Conservation (phyloP, 2,888 invertebrate species). For the Epistrophe eligans region DNA sequence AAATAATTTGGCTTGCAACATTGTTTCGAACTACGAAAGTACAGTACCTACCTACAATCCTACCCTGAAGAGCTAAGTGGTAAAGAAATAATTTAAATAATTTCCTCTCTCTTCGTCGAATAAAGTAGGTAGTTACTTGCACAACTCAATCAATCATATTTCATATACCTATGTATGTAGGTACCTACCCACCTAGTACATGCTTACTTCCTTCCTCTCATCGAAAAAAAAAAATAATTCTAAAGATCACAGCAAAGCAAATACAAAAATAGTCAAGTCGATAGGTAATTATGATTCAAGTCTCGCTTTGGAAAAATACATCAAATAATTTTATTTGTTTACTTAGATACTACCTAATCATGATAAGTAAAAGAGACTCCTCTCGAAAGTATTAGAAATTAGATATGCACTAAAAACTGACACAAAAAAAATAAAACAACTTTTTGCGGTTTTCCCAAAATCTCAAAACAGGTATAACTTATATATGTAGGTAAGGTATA, state of each 20-base stretch:
- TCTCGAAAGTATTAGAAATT: not conserved
- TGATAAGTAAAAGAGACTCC: not conserved
- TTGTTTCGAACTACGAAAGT: too few species aligned
- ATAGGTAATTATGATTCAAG: not conserved
- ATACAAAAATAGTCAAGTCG: not conserved
- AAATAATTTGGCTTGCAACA: too few species aligned
- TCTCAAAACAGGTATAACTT: slow-evolving; percentile 44
- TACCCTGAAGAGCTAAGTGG: too few species aligned
- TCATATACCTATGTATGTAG: too few species aligned
- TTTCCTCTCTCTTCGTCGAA: not conserved
- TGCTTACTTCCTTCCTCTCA: not conserved
- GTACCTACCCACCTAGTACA: too few species aligned
- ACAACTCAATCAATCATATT: not conserved
- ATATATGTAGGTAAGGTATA: not conserved
- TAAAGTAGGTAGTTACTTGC: not conserved
- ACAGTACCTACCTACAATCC: too few species aligned
- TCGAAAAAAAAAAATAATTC: not conserved
- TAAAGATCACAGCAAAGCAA: not conserved
- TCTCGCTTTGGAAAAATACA: not conserved
- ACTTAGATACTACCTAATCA: slow-evolving; percentile 1
- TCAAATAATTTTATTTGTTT: not conserved
- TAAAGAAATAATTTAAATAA: too few species aligned
- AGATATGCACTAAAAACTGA: not conserved
- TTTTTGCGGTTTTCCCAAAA: slow-evolving; percentile 51
- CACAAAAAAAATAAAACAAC: slow-evolving; percentile 28